phyloP scores from a whole-genome alignment of 2,113 vertebrate genomes.

The Xiphophorus hellerii region DNA sequence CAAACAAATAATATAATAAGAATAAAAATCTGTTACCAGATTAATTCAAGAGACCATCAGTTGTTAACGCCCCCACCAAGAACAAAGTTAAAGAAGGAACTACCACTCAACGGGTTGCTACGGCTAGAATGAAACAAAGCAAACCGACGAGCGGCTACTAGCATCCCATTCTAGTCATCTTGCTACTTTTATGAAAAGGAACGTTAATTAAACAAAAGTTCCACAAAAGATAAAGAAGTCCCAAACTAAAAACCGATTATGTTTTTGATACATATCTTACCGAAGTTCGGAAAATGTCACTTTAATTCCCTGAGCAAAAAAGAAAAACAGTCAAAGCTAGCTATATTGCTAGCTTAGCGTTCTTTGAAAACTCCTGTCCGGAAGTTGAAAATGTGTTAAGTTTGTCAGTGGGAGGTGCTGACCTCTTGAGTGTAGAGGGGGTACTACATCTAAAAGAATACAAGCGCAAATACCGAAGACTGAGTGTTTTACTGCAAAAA shows the following conservation, averaged over 20 bases:
- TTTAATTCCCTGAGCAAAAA: constrained; percentile 69
- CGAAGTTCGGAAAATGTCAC: constrained; percentile 33
- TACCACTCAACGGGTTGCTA: constrained; percentile 11
- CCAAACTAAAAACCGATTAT: rapidly evolving
- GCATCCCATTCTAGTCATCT: constrained; percentile 31
- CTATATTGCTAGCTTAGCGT: constrained; percentile 40
- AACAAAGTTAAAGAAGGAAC: background rate
- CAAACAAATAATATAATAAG: too few species aligned
- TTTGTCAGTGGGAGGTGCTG: background rate
- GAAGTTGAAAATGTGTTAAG: constrained; percentile 51
- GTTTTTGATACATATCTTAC: constrained; percentile 11
- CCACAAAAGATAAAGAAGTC: too few species aligned
- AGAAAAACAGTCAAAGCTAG: constrained; percentile 35
- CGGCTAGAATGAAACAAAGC: constrained; percentile 63
- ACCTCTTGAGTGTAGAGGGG: constrained; percentile 15
- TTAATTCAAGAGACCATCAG: rapidly evolving
- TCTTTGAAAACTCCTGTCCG: constrained; percentile 73
- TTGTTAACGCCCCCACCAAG: background rate
- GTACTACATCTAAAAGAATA: constrained; percentile 11
- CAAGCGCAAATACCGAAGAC: background rate
- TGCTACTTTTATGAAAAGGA: background rate
- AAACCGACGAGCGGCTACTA: constrained; percentile 36
- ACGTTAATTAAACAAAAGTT: background rate
- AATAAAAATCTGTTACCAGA: background rate
- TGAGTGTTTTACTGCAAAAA: too few species aligned